Conservation (phyloP, 2,888 invertebrate species). For the Venusia cambrica region DNA sequence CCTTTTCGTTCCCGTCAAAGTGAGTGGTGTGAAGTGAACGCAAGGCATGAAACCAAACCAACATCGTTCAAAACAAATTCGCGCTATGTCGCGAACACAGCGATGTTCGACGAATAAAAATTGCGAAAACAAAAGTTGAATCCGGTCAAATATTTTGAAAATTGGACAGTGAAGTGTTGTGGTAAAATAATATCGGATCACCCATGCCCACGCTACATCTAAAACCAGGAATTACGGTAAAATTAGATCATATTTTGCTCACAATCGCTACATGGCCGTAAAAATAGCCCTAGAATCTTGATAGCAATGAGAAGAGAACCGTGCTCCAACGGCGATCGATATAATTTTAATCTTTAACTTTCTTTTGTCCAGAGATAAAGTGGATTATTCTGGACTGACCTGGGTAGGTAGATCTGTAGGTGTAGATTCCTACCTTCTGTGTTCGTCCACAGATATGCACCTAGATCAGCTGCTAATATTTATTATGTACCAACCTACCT, state of each 20-base stretch:
- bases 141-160: neutral
- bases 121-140: slow-evolving; percentile 36
- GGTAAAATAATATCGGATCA: slow-evolving; percentile 39
- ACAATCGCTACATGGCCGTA: slow-evolving; percentile 7
- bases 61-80: slow-evolving; percentile 73
- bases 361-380: too few species aligned
- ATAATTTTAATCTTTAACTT: too few species aligned
- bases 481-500: too few species aligned
- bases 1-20: slow-evolving; percentile 15
- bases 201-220: slow-evolving; percentile 75
- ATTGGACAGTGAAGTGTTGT: slow-evolving; percentile 58
- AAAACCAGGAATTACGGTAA: slow-evolving; percentile 76
- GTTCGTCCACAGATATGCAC: too few species aligned
- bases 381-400: too few species aligned
- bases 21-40: slow-evolving; percentile 26
- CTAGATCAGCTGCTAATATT: too few species aligned
- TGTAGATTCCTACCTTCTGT: too few species aligned
- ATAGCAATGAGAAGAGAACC: slow-evolving; percentile 11
- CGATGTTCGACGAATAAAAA: slow-evolving; percentile 60
- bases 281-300: slow-evolving; percentile 11
- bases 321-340: too few species aligned
- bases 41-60: too few species aligned
- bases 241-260: slow-evolving; percentile 29
- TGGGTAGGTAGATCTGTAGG: too few species aligned
- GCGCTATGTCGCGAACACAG: slow-evolving; percentile 57